Evolutionary conservation across 2,113 vertebrate genomes (phyloP), one percentile per base, ranked within the genome.

Genomic region (Strix uralensis): DNA sequence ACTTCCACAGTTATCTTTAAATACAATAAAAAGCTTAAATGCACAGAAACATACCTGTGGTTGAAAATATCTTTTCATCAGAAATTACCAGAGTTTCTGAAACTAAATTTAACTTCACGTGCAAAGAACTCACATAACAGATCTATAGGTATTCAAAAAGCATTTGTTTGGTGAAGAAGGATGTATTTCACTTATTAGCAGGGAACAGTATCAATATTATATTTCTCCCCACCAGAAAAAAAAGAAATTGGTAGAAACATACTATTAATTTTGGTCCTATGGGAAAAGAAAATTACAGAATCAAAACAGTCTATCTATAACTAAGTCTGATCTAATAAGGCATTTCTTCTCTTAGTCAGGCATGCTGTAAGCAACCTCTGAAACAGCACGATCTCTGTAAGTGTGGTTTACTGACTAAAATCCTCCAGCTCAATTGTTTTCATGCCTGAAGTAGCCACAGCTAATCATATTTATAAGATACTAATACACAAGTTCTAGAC

Each of bases 181-280:
- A 81, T 4, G 1, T 54, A 54, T 38, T 78, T 70, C 22, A 58
- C 27, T 81, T 62, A 11, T 15, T 52, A 7, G 13, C 70, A 86
- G 20, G 6, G 9, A 88, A 54, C 25, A 57, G 11, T 8, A 66
- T 47, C 26, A 23, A 44, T 36, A 61, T 0, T 0, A 0, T 21
- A 73, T 57, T 88, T 71, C 30, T 74, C 36, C 36, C 23, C 36
- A 29, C 7, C 22, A 73, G 55, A 21, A 78, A 73, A 81, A 38
- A 51, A 62, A 57, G 6, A 52, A 46, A 55, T 34, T 52, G 34
- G 9, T 49, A 80, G 16, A 92, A 88, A 86, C 17, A 54, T 2
- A n/a, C 13, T 54, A 54, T 21, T 86, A n/a, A 74, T 86, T 87
- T 85, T 57, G 5, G 34, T 63, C 19, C 26, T 7, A 4, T 34